Evolutionary conservation across 2,113 vertebrate species (phyloP).

Genomic region (Pseudolaguvia tuberculata): DNA sequence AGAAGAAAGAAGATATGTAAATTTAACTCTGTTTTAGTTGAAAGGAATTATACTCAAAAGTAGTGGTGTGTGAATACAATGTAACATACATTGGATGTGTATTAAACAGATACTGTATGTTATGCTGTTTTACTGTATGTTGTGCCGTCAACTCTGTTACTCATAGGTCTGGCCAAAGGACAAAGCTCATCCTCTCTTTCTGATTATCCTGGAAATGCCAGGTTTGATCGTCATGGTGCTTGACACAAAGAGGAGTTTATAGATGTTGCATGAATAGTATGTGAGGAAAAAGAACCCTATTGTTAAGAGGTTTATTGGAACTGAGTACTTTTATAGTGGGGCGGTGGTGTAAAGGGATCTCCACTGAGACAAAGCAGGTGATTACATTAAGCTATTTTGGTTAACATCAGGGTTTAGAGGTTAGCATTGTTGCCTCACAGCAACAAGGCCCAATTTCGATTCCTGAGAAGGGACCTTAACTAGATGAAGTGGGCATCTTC

Average conservation of each 20-base stretch:
- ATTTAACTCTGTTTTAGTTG: no score
- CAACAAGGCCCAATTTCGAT: no score
- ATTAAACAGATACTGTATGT: no score
- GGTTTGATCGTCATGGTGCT: conserved; percentile 16
- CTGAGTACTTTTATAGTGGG: background rate
- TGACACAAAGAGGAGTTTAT: conserved; percentile 6
- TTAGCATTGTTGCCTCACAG: no score
- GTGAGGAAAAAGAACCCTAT: background rate
- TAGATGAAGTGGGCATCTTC: no score
- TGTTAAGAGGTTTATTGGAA: background rate
- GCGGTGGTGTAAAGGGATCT: background rate
- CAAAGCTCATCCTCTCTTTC: conserved; percentile 22
- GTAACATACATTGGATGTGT: no score
- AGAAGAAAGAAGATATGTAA: no score
- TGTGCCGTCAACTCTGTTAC: no score
- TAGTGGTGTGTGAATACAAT: no score
- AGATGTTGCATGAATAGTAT: background rate
- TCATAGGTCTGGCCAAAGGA: conserved; percentile 10
- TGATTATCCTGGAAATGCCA: conserved; percentile 6
- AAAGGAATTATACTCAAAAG: background rate
- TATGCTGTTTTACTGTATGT: background rate
- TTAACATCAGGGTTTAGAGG: background rate
- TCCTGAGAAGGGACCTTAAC: no score
- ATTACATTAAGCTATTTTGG: background rate
- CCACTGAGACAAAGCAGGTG: background rate